Base-by-base conservation (phyloP, 2,113 vertebrate species). In the Calidris pygmaea region DNA sequence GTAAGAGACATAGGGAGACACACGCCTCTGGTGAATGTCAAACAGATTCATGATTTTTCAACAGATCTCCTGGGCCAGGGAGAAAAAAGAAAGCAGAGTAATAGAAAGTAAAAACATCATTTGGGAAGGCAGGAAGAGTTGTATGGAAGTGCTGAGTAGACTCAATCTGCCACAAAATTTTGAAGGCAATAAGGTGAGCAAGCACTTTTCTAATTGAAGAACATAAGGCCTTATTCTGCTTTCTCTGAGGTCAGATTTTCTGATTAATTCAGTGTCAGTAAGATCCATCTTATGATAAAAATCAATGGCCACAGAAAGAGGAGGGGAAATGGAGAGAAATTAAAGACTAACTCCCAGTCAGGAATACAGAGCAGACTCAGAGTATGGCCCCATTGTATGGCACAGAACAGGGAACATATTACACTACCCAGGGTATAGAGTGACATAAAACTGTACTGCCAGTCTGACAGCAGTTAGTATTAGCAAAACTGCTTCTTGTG, bases 361-460 rank as follows among this genome's bases (percentile, higher is more conserved):
- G 55, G 65, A 76, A 55, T 5, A 35, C 3, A 3, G n/a, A 68
- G 35, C 58, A 67, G 9, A 24, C 26, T 21, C 14, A 3, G 23
- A 29, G 8, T 2, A 43, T 1, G 0, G 21, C 34, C 65, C 17
- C 8, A 21, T 47, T 9, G 7, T 4, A 27, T 4, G 2, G 35
- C 4, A 7, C 14, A 34, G n/a, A 37, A 30, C 0, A 0, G 29
- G 24, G 7, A 55, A 68, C 8, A 18, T 17, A 10, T 53, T 21
- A 15, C 3, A 30, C 12, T 23, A 29, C 17, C 23, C 32, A 27
- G 35, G 32, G 23, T n/a, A 45, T 2, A 32, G 30, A 45, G 24
- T 2, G 2, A 34, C 27, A 41, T 29, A n/a, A 50, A 66, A 8
- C 24, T 15, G 27, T 4, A 10, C 50, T 24, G 22, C 9, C 47